Base-by-base conservation (phyloP, 2,797 vertebrate genomes). In the Bovichtus variegatus region DNA sequence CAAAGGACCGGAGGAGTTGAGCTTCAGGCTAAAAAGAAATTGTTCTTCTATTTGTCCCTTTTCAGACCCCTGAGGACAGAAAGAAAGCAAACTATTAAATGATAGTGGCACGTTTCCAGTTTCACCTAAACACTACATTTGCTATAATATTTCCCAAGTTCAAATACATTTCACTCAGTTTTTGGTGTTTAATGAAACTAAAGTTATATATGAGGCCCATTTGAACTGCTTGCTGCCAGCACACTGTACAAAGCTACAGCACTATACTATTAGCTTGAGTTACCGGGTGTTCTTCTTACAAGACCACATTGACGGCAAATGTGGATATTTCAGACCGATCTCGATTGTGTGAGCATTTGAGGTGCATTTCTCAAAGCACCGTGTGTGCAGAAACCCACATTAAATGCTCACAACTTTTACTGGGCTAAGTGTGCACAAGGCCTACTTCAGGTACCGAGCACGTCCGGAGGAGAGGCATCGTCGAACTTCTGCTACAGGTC, bases 401-500 rank as follows among this genome's bases (percentile, higher is more conserved):
- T 43, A 66, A 69, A 81, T 86, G 88, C 61, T 76, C 78, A 38
- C 68, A 94, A 94, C 91, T 94, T 94, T 92, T 87, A 55, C 82
- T 41, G 36, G 46, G 81, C 84, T 74, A 88, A 86, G 81, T 83
- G 87, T 81, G 87, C 82, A 90, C 81, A 85, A 82, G 94, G 93
- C 93, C 94, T 94, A 86, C 83, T 91, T 82, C 83, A 91, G 91
- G 87, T 91, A 88, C 80, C 82, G 72, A 92, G 86, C 89, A 88
- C 72, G 91, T 93, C 92, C 88, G 86, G 87, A 83, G 87, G 87
- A 90, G 83, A 91, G 74, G 78, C 85, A 86, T 74, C 79, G 85
- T 74, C 86, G 38, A 93, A 94, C 92, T 94, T 94, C 90, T 90
- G 92, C 89, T 90, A 91, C 92, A 93, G 88, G 92, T 91, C 91